A percentile compares a stretch with the other conserved stretches of the same genome.
Conservation (phyloP, 2,113 vertebrate genomes). For the Cairina moschata region DNA sequence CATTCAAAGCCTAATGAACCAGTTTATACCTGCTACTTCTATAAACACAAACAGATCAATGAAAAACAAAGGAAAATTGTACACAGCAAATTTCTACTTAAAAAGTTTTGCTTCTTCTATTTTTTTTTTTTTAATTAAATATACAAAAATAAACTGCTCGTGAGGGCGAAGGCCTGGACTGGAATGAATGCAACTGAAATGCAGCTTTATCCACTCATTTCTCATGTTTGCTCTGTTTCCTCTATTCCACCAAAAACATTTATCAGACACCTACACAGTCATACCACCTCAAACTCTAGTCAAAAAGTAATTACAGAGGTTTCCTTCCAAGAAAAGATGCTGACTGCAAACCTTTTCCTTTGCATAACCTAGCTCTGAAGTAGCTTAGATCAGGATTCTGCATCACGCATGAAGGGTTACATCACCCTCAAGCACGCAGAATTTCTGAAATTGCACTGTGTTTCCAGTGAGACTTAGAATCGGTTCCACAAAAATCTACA, state of each 20-base stretch:
- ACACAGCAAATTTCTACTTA: neutral
- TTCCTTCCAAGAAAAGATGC: neutral
- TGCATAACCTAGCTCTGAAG: neutral
- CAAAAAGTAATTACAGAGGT: neutral
- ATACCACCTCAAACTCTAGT: neutral
- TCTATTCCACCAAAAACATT: neutral
- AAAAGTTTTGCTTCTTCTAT: neutral
- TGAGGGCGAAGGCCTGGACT: neutral
- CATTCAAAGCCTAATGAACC: neutral
- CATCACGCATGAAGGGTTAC: neutral
- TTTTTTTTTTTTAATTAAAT: neutral
- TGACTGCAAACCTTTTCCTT: neutral
- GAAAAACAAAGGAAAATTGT: neutral
- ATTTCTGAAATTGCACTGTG: neutral
- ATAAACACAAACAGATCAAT: neutral
- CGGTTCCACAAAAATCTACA: neutral
- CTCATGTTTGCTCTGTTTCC: neutral
- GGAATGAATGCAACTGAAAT: neutral
- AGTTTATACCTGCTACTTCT: neutral
- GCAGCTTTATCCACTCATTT: neutral
- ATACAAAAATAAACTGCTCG: neutral
- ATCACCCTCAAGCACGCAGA: neutral
- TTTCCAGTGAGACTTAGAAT: neutral
- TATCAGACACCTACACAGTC: constrained; percentile 20
- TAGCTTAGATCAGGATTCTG: neutral